These are phyloP conservation scores for Stegastes partitus DNA, from an alignment of 2,113 vertebrate species.

Conservation along the genomic window DNA sequence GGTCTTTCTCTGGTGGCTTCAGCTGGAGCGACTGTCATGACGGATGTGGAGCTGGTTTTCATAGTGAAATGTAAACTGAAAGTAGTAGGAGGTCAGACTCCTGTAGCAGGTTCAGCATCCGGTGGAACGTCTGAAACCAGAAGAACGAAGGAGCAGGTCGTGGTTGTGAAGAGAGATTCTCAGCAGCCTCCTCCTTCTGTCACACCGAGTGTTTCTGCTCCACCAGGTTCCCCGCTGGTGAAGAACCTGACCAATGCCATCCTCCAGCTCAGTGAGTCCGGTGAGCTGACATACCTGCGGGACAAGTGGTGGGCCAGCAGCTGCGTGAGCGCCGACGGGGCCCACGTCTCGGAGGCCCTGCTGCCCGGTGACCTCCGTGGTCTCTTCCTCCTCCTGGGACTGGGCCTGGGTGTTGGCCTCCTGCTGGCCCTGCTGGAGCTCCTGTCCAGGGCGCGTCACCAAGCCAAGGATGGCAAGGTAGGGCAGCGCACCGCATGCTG, in stretches of 20 bases:
- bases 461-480: conserved; percentile 86
- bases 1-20: too few relatives aligned
- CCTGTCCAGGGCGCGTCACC: conserved; percentile 79
- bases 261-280: conserved; percentile 86
- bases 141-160: too few relatives aligned
- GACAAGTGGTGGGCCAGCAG: conserved; percentile 92
- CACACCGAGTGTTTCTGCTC: neutral
- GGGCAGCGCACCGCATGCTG: neutral
- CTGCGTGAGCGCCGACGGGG: conserved; percentile 60
- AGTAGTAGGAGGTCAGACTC: too few relatives aligned
- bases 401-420: conserved; percentile 86
- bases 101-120: too few relatives aligned
- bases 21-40: too few relatives aligned
- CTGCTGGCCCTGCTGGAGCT: conserved; percentile 88
- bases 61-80: too few relatives aligned
- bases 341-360: conserved; percentile 68
- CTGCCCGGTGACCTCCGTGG: conserved; percentile 83
- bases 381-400: conserved; percentile 87
- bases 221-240: conserved; percentile 84
- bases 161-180: neutral
- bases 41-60: too few relatives aligned
- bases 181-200: neutral
- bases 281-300: conserved; percentile 83
- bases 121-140: too few relatives aligned
- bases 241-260: conserved; percentile 87